Evolutionary conservation across 2,113 vertebrate genomes (phyloP).

Genomic region (Probosciger aterrimus): DNA sequence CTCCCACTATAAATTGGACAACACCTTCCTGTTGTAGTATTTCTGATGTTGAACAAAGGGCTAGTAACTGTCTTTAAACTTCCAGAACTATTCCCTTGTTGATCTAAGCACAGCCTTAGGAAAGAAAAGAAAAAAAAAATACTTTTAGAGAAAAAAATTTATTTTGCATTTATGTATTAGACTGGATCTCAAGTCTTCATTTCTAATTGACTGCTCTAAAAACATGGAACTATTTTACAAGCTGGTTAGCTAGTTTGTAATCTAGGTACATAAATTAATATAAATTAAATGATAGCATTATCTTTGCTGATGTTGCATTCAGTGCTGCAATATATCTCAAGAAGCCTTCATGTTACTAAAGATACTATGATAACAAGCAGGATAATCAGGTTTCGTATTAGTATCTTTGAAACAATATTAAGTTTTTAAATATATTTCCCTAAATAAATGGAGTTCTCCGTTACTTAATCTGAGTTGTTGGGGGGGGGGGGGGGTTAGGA

Average conservation of each 20-base stretch:
- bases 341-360: not conserved
- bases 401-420: not conserved
- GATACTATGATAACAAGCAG: not conserved
- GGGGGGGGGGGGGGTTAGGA: fast-evolving
- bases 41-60: not conserved
- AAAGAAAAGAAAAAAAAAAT: not conserved
- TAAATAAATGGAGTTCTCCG: not conserved
- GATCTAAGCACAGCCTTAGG: not conserved
- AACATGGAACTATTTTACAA: not conserved
- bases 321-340: not conserved
- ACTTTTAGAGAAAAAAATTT: not conserved
- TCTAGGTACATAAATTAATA: not conserved
- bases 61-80: not conserved
- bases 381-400: not conserved
- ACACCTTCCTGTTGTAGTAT: not conserved
- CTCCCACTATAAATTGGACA: not conserved
- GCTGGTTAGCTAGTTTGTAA: not conserved
- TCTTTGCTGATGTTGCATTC: not conserved
- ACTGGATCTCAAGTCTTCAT: not conserved
- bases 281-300: not conserved
- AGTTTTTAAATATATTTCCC: not conserved
- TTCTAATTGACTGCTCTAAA: not conserved
- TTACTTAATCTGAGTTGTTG: not conserved
- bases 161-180: not conserved
- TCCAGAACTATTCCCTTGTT: not conserved